Evolutionary conservation across 2,113 vertebrate genomes (phyloP).

Genomic region (Cyrtonyx montezumae): DNA sequence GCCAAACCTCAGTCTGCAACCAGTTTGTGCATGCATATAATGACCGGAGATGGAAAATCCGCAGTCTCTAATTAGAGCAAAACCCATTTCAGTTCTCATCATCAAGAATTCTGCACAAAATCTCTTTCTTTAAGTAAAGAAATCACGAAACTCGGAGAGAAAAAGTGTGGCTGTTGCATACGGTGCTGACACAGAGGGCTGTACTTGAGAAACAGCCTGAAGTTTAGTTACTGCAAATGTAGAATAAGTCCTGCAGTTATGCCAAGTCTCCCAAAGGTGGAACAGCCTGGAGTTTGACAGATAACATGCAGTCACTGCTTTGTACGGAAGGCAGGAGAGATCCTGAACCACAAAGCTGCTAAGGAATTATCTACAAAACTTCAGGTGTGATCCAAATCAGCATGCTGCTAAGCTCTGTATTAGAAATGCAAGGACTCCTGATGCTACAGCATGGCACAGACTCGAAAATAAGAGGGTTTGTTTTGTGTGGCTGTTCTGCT

Average conservation of each 20-base stretch:
- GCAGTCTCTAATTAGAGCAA: neutral
- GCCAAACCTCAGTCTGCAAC: neutral
- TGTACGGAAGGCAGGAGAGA: neutral
- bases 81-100: neutral
- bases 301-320: neutral
- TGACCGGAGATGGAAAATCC: neutral
- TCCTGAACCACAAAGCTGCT: neutral
- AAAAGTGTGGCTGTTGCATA: neutral
- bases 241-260: neutral
- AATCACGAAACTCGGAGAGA: neutral
- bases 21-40: neutral
- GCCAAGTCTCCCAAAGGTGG: neutral
- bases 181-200: neutral
- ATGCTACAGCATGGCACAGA: neutral
- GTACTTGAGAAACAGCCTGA: neutral
- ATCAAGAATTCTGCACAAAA: neutral
- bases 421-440: neutral
- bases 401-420: neutral
- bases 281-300: neutral
- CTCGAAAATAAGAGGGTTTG: slow-evolving; percentile 29
- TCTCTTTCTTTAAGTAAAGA: neutral
- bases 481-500: slow-evolving; percentile 34
- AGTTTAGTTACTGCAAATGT: neutral
- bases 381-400: neutral
- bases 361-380: neutral